Evolutionary conservation across 2,888 invertebrate species (phyloP).

Genomic region (Azorinus chamasolen): DNA sequence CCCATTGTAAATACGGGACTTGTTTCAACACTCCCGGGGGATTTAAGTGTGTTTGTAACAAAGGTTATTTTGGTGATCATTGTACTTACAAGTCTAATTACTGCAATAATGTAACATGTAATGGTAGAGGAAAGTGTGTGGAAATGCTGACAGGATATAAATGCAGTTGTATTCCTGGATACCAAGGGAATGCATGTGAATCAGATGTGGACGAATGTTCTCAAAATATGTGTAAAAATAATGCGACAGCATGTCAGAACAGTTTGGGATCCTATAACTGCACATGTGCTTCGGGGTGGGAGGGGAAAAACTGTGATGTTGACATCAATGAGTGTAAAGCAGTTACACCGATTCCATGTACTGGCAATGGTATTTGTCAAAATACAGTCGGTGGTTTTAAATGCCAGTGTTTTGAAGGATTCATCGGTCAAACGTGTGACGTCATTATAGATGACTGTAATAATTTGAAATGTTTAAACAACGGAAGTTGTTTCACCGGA

Average conservation of each 20-base stretch:
- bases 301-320: slow-evolving; percentile 40
- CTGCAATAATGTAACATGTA: slow-evolving; percentile 44
- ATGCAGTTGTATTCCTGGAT: slow-evolving; percentile 62
- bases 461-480: slow-evolving; percentile 42
- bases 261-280: slow-evolving; percentile 26
- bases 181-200: slow-evolving; percentile 45
- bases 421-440: slow-evolving; percentile 37
- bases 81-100: slow-evolving; percentile 19
- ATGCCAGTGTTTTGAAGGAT: slow-evolving; percentile 40
- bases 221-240: slow-evolving; percentile 25
- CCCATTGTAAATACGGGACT: slow-evolving; percentile 7
- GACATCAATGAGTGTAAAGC: slow-evolving; percentile 37
- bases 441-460: slow-evolving; percentile 18
- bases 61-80: slow-evolving; percentile 40
- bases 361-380: slow-evolving; percentile 42
- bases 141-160: slow-evolving; percentile 45
- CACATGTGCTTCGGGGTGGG: slow-evolving; percentile 32
- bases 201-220: slow-evolving; percentile 41
- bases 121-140: slow-evolving; percentile 57
- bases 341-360: slow-evolving; percentile 20
- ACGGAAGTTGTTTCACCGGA: slow-evolving; percentile 57
- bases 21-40: slow-evolving; percentile 44
- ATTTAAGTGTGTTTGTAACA: slow-evolving; percentile 38
- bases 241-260: slow-evolving; percentile 16
- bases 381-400: slow-evolving; percentile 48